phyloP scores from a whole-genome alignment of 2,113 vertebrate genomes.

The Gallinago paraguaiae region DNA sequence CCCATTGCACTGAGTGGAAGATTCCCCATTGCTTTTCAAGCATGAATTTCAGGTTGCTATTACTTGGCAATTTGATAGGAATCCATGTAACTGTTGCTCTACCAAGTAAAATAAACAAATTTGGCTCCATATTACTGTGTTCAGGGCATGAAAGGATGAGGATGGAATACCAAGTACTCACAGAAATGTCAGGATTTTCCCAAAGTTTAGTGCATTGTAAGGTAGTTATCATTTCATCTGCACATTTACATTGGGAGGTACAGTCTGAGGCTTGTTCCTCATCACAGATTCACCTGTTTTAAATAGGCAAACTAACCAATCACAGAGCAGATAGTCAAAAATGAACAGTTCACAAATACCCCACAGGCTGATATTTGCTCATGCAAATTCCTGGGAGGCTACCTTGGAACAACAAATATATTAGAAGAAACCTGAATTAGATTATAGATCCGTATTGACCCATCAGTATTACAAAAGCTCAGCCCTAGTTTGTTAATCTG shows the following conservation, averaged over 20 bases:
- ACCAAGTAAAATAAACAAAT: neutral
- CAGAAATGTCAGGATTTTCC: neutral
- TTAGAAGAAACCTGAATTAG: neutral
- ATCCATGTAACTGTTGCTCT: neutral
- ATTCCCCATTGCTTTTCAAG: neutral
- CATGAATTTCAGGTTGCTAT: neutral
- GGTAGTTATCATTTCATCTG: neutral
- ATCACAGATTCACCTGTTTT: neutral
- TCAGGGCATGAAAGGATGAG: neutral
- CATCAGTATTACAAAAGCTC: neutral
- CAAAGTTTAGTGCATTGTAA: neutral
- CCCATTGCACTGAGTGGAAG: neutral
- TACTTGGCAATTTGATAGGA: neutral
- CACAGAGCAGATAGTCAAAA: neutral
- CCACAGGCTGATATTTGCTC: neutral
- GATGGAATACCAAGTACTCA: neutral
- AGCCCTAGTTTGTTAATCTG: neutral
- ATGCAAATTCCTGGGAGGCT: neutral
- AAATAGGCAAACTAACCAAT: neutral
- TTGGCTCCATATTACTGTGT: neutral
- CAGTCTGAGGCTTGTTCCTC: neutral
- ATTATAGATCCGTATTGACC: neutral
- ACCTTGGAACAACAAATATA: neutral
- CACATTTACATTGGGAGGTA: neutral
- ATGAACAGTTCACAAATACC: neutral